phyloP scores from a whole-genome alignment of 2,888 invertebrate species.

The Plebejus anna region DNA sequence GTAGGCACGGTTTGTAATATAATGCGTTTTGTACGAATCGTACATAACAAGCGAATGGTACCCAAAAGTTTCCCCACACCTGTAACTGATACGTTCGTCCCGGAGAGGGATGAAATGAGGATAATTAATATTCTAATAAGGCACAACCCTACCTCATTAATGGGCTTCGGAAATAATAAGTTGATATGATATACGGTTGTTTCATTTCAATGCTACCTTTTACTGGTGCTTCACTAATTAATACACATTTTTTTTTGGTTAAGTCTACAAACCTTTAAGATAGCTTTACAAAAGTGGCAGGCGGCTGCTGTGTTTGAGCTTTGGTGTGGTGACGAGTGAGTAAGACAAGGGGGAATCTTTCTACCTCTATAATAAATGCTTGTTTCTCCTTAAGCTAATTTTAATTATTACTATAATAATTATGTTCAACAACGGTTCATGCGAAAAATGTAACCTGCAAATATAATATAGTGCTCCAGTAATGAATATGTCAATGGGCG shows the following conservation, averaged over 20 bases:
- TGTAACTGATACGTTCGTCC: constrained; percentile 28
- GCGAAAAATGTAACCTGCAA: too few species aligned
- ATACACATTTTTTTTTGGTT: neutral
- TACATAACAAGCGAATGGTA: constrained; percentile 12
- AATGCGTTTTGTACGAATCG: constrained; percentile 4
- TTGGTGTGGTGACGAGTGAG: too few species aligned
- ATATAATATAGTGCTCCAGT: too few species aligned
- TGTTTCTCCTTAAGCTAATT: too few species aligned
- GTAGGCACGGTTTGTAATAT: neutral
- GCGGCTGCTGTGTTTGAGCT: too few species aligned
- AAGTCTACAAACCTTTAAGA: too few species aligned
- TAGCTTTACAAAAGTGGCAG: too few species aligned
- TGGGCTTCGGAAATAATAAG: constrained; percentile 2
- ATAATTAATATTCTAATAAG: constrained; percentile 31
- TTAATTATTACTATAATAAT: too few species aligned
- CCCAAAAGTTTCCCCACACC: constrained; percentile 29
- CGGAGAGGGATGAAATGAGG: constrained; percentile 12
- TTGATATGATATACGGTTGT: constrained; percentile 2
- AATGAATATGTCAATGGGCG: too few species aligned
- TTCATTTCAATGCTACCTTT: neutral
- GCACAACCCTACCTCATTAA: constrained; percentile 20
- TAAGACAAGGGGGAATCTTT: too few species aligned
- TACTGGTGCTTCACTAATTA: neutral
- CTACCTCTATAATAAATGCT: too few species aligned
- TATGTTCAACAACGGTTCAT: too few species aligned